phyloP scores from a whole-genome alignment of 2,888 invertebrate species.

The Laothoe populi region DNA sequence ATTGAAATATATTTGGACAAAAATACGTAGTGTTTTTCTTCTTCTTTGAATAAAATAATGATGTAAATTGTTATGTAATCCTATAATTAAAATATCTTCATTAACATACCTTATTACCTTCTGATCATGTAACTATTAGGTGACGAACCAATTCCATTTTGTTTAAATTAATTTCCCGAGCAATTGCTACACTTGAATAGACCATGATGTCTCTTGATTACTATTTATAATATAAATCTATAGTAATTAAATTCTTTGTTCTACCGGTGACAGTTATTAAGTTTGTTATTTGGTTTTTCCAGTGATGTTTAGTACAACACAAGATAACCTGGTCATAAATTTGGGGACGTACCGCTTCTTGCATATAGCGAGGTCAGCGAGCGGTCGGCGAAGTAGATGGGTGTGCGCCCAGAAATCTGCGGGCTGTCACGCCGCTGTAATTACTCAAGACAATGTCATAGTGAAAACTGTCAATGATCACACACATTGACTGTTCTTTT shows the following conservation, averaged over 20 bases:
- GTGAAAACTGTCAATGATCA: constrained; percentile 50
- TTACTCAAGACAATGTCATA: constrained; percentile 51
- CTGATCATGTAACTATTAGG: too few species aligned
- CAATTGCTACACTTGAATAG: too few species aligned
- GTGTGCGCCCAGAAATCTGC: constrained; percentile 36
- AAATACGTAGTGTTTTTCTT: too few species aligned
- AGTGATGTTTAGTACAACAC: constrained; percentile 39
- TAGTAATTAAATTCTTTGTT: neutral
- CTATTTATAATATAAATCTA: too few species aligned
- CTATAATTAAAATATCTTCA: too few species aligned
- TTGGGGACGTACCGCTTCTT: constrained; percentile 56
- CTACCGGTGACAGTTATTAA: neutral
- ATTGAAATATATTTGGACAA: too few species aligned
- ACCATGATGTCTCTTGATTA: too few species aligned
- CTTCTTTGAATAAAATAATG: too few species aligned
- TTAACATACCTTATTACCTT: too few species aligned
- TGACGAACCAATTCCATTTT: too few species aligned
- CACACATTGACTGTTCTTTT: constrained; percentile 44
- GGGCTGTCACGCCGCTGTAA: constrained; percentile 51
- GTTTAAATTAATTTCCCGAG: too few species aligned
- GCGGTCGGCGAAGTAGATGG: constrained; percentile 45
- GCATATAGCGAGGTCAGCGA: constrained; percentile 32
- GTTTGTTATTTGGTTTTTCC: neutral
- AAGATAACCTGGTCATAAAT: constrained; percentile 51
- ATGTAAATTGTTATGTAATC: too few species aligned